Percentiles rank a stretch among this genome's conserved stretches.
Conservation (phyloP, 2,113 vertebrate species). For the Oncorhynchus gorbuscha region DNA sequence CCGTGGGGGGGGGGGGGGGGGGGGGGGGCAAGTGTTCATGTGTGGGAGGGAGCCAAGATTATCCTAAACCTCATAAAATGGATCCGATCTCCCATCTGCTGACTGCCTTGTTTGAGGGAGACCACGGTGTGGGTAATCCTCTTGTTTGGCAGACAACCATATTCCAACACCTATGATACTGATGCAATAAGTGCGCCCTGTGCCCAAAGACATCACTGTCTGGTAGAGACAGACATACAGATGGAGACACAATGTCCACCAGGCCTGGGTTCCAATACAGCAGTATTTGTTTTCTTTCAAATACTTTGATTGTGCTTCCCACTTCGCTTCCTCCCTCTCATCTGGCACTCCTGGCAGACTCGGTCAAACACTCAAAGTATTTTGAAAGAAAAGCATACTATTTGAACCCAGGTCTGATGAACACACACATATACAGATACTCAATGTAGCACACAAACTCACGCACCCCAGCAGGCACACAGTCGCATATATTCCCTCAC, state of each 20-base stretch:
- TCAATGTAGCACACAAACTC: slow-evolving; percentile 8
- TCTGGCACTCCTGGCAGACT: too few species aligned
- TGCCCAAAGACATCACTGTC: not conserved
- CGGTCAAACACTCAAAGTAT: too few species aligned
- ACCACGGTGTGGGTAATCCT: too few species aligned
- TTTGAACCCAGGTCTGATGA: too few species aligned
- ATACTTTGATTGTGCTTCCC: too few species aligned
- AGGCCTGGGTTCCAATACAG: too few species aligned
- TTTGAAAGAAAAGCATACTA: too few species aligned
- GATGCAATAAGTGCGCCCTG: slow-evolving; percentile 2
- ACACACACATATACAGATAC: not conserved
- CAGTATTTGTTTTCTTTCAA: too few species aligned
- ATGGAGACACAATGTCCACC: not conserved
- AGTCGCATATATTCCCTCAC: not conserved
- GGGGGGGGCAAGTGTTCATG: not conserved
- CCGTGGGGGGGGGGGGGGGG: not conserved
- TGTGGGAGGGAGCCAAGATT: not conserved
- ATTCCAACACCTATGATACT: not conserved
- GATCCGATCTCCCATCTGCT: not conserved
- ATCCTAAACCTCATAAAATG: not conserved
- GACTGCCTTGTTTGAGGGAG: not conserved
- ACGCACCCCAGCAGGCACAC: not conserved
- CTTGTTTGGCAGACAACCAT: not conserved
- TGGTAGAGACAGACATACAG: not conserved
- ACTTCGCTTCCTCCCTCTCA: too few species aligned